Evolutionary conservation across 2,888 invertebrate genomes (phyloP).

Genomic region (Empis livida): DNA sequence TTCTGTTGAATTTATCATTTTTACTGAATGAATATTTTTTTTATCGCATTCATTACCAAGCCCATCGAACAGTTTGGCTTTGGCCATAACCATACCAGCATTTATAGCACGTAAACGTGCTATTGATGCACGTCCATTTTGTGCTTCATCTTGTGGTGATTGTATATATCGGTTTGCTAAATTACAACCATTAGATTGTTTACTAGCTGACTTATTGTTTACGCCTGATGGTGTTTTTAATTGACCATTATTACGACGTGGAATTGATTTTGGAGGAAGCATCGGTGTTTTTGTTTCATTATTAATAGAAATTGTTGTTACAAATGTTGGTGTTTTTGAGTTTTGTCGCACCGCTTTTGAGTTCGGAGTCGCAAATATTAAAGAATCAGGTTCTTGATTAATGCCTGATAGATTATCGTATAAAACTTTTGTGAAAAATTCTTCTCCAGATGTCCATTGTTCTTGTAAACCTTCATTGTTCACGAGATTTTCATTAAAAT

Average conservation of each 20-base stretch:
- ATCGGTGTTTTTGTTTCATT: constrained; percentile 19
- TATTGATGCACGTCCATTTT: constrained; percentile 55
- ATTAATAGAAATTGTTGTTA: constrained; percentile 5
- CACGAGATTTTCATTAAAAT: neutral
- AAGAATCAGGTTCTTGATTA: neutral
- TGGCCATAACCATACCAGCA: constrained; percentile 68
- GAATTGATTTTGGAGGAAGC: constrained; percentile 19
- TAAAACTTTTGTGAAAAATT: constrained; percentile 24
- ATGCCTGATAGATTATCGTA: neutral
- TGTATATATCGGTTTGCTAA: constrained; percentile 7
- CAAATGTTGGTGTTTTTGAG: constrained; percentile 2
- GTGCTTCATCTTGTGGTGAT: constrained; percentile 17
- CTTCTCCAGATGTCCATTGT: constrained; percentile 34
- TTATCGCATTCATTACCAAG: constrained; percentile 17
- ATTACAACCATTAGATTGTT: constrained; percentile 15
- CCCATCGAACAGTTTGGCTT: constrained; percentile 60
- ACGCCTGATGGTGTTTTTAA: constrained; percentile 9
- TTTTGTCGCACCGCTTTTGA: neutral
- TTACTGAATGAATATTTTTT: neutral
- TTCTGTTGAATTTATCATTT: neutral
- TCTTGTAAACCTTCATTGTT: constrained; percentile 15
- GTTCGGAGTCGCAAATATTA: neutral
- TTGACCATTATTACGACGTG: constrained; percentile 6
- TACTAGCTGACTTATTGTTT: constrained; percentile 13
- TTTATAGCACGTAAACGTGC: constrained; percentile 59